Evolutionary conservation across 2,113 vertebrate species (phyloP).

Genomic region (Thamnophis sirtalis): DNA sequence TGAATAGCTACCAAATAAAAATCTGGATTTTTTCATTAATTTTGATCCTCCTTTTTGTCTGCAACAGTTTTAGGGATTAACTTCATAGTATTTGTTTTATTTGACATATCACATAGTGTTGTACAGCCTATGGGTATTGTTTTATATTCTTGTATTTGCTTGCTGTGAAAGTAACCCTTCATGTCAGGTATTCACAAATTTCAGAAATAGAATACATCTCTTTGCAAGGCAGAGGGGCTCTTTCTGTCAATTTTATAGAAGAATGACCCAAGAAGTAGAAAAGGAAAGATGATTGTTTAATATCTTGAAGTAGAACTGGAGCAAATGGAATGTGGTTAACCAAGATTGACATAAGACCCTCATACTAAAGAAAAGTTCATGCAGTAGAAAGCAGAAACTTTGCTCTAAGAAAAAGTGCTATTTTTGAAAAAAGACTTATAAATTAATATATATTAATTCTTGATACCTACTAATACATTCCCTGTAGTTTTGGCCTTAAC

Average conservation of each 20-base stretch:
- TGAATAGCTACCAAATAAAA: background rate
- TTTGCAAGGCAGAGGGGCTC: background rate
- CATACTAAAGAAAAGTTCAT: background rate
- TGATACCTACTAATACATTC: background rate
- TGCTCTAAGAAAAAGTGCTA: background rate
- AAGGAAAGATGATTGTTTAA: background rate
- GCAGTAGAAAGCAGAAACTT: background rate
- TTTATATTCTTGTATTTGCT: background rate
- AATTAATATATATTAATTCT: too few species aligned
- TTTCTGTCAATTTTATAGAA: background rate
- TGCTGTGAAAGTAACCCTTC: background rate
- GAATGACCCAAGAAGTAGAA: background rate
- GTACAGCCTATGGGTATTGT: background rate
- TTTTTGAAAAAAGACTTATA: background rate
- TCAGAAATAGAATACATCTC: background rate
- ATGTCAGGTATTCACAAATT: background rate
- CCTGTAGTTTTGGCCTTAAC: background rate
- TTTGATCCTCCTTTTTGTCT: constrained; percentile 12
- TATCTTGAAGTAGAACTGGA: background rate
- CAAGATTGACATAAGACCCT: background rate
- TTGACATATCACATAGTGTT: background rate
- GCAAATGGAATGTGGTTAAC: background rate
- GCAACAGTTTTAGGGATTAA: constrained; percentile 12
- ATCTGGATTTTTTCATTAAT: constrained; percentile 15
- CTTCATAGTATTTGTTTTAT: constrained; percentile 25